Evolutionary conservation across 2,888 invertebrate species (phyloP), one percentile per base, ranked within the genome.

Genomic region (Boloria selene): DNA sequence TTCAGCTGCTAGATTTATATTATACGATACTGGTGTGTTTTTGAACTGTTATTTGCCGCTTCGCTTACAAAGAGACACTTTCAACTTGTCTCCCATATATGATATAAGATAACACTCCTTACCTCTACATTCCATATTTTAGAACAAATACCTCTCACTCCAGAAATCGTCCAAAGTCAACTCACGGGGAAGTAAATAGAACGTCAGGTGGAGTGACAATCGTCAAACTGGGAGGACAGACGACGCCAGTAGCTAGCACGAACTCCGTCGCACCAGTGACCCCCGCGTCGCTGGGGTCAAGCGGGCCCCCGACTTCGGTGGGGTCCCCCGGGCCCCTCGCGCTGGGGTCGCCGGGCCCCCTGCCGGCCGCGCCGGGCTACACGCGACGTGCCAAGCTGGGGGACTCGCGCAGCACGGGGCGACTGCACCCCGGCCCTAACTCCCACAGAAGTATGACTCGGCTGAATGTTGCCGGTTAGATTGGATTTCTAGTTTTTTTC

Each of bases 391-490:
- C 95, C 2, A 95, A 95, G 86, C 84, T 95, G 44, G 96, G 95
- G 0, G 96, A 96, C 83, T 96, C 96, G 13, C 88, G 96, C 62
- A 96, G 96, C 79, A 96, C 96, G 0, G 96, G 96, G 3, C 88
- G 96, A 14, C 84, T 96, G 65, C 95, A 95, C 76, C 94, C 95
- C 6, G 94, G 95, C 16, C 94, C 95, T 13, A 95, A 95, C 77
- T 95, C 95, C 5, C 96, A 96, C 78, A 89, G 96, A 67, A 96
- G 96, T 82, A 96, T 96, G 95, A 96, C 96, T 0, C 88, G 96
- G 52, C 93, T 97, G 17, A 96, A 96, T 83, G 94, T 95, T 65
- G 95, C 95, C 65, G 95, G 95, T 93, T 22, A 70, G 73, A 53
- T 61, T 52, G 16, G 3, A 52, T 61, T 52, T 49, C 4, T 18